Percentiles rank a stretch among this genome's conserved stretches.
Evolutionary conservation across 2,888 invertebrate species (phyloP).

Genomic region (Melikaiella ostensackeni): DNA sequence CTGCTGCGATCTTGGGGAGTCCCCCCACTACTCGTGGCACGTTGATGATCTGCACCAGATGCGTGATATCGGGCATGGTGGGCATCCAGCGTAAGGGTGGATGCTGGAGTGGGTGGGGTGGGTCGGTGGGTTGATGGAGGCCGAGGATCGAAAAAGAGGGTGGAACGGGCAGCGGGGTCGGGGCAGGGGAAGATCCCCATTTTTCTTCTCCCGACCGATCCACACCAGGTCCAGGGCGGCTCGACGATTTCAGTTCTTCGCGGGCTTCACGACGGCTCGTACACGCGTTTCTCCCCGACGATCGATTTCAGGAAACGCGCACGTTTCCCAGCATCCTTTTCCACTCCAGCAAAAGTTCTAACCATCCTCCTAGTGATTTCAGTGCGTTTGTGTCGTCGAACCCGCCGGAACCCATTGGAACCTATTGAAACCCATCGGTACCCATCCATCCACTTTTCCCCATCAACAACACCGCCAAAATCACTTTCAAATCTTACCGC

Average conservation of each 20-base stretch:
- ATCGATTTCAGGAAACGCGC: constrained; percentile 40
- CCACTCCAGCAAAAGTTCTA: constrained; percentile 22
- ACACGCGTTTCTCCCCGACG: constrained; percentile 54
- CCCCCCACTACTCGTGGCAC: constrained; percentile 55
- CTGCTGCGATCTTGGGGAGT: constrained; percentile 71
- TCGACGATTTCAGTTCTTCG: constrained; percentile 65
- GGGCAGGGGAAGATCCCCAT: constrained; percentile 56
- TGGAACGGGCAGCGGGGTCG: constrained; percentile 50
- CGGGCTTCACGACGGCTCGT: constrained; percentile 68
- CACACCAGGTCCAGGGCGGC: constrained; percentile 55
- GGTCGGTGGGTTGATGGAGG: constrained; percentile 53
- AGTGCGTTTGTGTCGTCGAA: constrained; percentile 37
- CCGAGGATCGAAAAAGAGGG: constrained; percentile 52
- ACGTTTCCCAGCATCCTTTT: constrained; percentile 40
- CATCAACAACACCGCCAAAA: not conserved
- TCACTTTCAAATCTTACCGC: constrained; percentile 6
- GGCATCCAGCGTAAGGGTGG: constrained; percentile 48
- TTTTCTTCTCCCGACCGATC: constrained; percentile 58
- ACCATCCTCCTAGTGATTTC: constrained; percentile 27
- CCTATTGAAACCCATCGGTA: not conserved
- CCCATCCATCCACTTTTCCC: not conserved
- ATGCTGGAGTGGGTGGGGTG: constrained; percentile 53
- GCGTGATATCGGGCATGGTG: constrained; percentile 43
- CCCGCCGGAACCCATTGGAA: constrained; percentile 6
- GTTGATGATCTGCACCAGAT: constrained; percentile 45